A percentile compares a stretch with the other conserved stretches of the same genome.
Conservation (phyloP, 2,797 vertebrate genomes). For the Poecilia velifera region DNA sequence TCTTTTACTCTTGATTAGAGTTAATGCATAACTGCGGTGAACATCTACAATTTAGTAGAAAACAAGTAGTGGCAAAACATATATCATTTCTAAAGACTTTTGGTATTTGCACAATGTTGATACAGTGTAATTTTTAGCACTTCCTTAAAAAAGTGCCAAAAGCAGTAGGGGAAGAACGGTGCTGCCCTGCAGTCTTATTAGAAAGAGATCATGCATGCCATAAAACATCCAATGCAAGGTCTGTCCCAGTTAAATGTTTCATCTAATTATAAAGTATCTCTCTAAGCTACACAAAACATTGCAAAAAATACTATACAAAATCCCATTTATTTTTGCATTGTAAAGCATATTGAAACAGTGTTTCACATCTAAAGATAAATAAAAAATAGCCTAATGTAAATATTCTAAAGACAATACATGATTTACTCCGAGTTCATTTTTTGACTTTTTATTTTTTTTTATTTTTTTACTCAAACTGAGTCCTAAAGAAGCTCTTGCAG, state of each 20-base stretch:
- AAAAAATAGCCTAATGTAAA: neutral
- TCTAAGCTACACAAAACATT: neutral
- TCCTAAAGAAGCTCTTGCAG: neutral
- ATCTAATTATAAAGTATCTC: too few relatives aligned
- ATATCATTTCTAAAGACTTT: neutral
- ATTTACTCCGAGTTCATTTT: neutral
- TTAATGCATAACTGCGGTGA: conserved; percentile 1
- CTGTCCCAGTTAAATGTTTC: too few relatives aligned
- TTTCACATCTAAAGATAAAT: neutral
- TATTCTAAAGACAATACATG: neutral
- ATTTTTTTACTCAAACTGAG: neutral
- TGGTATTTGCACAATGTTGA: neutral
- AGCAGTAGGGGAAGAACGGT: too few relatives aligned
- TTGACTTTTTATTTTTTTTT: too few relatives aligned
- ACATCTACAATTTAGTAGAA: neutral
- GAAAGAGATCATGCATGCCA: too few relatives aligned
- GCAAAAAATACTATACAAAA: neutral
- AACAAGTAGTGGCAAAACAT: neutral
- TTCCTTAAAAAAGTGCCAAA: neutral
- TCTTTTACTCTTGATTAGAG: conserved; percentile 16
- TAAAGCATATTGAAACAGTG: neutral
- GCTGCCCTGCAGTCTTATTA: too few relatives aligned
- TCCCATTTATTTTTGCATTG: neutral
- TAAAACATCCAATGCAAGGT: too few relatives aligned
- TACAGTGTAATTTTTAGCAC: neutral